Evolutionary conservation across 2,113 vertebrate genomes (phyloP), one percentile per base, ranked within the genome.

Genomic region (Henicopernis longicauda): DNA sequence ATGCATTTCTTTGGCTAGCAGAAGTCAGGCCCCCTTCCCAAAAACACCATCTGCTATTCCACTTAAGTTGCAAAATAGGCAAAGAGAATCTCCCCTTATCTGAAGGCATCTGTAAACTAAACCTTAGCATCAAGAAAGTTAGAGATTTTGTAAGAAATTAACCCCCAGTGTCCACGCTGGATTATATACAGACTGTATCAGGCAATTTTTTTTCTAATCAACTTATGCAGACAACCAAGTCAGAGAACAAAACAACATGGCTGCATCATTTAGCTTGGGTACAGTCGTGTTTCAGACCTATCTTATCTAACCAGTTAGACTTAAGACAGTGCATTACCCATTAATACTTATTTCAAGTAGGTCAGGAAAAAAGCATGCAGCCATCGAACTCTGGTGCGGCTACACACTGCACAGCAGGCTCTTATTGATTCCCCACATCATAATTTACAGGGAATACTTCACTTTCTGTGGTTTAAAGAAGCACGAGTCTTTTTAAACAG

Each of bases 181-280:
- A n/a, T 32, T 62, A 40, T 13, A 65, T 8, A 52, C 6, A 70
- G 34, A n/a, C 36, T 20, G 15, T 27, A 78, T 34, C 12, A 52
- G 79, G 47, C 34, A 34, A 1, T 31, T 73, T 45, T 22, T 67
- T 73, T 86, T 17, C 62, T 25, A 50, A 90, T 40, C 78, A 89
- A 94, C n/a, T 90, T 72, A 6, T 2, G 59, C 71, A 67, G 63
- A 71, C 27, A 63, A 44, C 9, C 3, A 6, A 90, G 76, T 27
- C 36, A 17, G 77, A 76, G 89, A 65, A 71, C 81, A 82, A 25
- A 86, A 86, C 82, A 96, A 97, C 69, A 95, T 95, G 96, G 95
- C 94, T 95, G 90, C 82, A 96, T 71, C 61, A 38, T 70, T 81
- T 45, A 78, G 82, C 55, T 47, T 36, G 40, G 40, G 71, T 14